Evolutionary conservation across 2,797 vertebrate species (phyloP).

Genomic region (Sebastes ruberrimus): DNA sequence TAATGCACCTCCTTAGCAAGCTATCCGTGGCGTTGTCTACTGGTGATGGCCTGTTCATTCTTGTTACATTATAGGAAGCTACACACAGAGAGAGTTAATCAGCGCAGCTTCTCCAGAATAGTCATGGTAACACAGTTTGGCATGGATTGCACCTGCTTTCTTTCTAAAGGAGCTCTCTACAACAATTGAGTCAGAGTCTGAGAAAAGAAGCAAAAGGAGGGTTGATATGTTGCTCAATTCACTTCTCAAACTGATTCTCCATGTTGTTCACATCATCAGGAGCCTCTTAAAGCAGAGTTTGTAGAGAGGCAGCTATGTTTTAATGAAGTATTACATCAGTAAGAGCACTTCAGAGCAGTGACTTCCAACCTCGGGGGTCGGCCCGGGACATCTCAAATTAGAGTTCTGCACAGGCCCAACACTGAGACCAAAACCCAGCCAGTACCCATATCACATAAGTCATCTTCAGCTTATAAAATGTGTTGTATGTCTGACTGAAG

Average conservation of each 20-base stretch:
- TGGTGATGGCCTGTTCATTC: not conserved
- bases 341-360: not conserved
- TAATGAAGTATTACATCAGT: not conserved
- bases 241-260: not conserved
- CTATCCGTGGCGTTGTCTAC: not conserved
- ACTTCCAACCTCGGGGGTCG: not conserved
- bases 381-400: not conserved
- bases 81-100: not conserved
- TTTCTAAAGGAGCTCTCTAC: not conserved
- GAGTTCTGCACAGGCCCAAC: not conserved
- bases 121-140: not conserved
- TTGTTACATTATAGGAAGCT: not conserved
- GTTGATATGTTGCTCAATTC: not conserved
- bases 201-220: not conserved
- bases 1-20: not conserved
- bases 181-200: not conserved
- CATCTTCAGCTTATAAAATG: not conserved
- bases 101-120: not conserved
- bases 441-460: not conserved
- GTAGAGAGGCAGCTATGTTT: not conserved
- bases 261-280: not conserved
- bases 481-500: not conserved
- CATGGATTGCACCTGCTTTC: not conserved
- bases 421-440: not conserved
- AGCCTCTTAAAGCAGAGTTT: not conserved